These are phyloP conservation scores for Sarcophaga bullata DNA, from an alignment of 1,140 invertebrate genomes.

Conservation along the genomic window DNA sequence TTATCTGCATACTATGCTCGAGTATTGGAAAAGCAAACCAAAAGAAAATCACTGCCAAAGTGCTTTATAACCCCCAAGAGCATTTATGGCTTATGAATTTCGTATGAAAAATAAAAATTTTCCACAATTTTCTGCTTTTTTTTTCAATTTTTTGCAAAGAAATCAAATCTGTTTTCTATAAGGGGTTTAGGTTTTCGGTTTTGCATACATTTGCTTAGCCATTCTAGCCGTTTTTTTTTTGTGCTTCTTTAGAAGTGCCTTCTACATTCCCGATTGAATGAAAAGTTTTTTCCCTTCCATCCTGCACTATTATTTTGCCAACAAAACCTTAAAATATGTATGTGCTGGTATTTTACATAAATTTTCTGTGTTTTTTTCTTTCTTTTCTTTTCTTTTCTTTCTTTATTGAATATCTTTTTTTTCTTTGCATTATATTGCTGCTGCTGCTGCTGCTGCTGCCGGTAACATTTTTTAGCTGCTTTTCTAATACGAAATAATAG, in stretches of 20 bases:
- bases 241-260: too few relatives aligned
- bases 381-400: background rate
- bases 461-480: background rate
- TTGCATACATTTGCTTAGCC: too few relatives aligned
- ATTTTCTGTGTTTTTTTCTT: background rate
- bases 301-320: background rate
- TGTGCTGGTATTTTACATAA: slow-evolving; percentile 30
- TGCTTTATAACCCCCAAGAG: slow-evolving; percentile 14
- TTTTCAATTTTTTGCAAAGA: too few relatives aligned
- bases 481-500: slow-evolving; percentile 10
- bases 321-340: slow-evolving; percentile 13
- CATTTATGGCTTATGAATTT: slow-evolving; percentile 25
- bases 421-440: background rate
- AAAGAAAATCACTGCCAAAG: background rate
- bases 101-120: slow-evolving; percentile 4
- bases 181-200: too few relatives aligned
- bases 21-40: too few relatives aligned
- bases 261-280: too few relatives aligned
- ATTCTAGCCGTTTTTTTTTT: too few relatives aligned
- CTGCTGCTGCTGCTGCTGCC: background rate
- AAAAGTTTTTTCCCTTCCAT: too few relatives aligned
- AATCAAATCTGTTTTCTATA: too few relatives aligned
- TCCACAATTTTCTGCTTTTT: background rate
- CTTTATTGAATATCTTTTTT: background rate
- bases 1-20: background rate